These are phyloP conservation scores for Apeira syringaria DNA, from an alignment of 2,888 invertebrate species.

Conservation along the genomic window DNA sequence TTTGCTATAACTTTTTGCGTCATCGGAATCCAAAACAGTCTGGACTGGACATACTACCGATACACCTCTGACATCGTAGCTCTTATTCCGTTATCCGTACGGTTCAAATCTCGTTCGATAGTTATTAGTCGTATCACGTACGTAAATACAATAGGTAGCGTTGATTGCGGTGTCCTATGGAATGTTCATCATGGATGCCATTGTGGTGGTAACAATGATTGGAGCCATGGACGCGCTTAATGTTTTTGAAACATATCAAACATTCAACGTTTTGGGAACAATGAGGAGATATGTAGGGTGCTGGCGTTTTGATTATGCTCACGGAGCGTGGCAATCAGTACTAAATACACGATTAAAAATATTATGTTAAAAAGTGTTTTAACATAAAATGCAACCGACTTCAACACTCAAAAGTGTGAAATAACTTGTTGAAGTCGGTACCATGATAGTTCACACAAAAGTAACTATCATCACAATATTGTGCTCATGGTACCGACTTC, in stretches of 20 bases:
- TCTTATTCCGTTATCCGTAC: conserved; percentile 4
- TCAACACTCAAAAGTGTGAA: no score
- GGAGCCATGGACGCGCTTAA: neutral
- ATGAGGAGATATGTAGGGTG: no score
- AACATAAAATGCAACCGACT: no score
- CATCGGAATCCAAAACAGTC: conserved; percentile 12
- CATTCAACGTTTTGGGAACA: neutral
- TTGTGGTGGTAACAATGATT: conserved; percentile 19
- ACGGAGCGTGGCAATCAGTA: no score
- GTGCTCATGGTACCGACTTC: no score
- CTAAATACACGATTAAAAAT: no score
- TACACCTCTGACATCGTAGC: no score
- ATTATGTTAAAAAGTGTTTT: no score
- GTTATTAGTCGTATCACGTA: conserved; percentile 24
- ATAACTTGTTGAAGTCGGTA: no score
- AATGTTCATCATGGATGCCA: conserved; percentile 20
- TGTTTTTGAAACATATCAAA: conserved; percentile 9
- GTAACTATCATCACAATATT: no score
- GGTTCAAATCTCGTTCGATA: neutral
- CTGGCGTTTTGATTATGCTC: no score
- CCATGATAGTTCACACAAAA: no score
- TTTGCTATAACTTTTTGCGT: conserved; percentile 14
- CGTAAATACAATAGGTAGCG: conserved; percentile 23
- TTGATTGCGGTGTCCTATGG: conserved; percentile 27
- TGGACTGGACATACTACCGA: neutral